These are phyloP conservation scores for Eupithecia subfuscata DNA, from an alignment of 2,888 invertebrate genomes.

Conservation along the genomic window DNA sequence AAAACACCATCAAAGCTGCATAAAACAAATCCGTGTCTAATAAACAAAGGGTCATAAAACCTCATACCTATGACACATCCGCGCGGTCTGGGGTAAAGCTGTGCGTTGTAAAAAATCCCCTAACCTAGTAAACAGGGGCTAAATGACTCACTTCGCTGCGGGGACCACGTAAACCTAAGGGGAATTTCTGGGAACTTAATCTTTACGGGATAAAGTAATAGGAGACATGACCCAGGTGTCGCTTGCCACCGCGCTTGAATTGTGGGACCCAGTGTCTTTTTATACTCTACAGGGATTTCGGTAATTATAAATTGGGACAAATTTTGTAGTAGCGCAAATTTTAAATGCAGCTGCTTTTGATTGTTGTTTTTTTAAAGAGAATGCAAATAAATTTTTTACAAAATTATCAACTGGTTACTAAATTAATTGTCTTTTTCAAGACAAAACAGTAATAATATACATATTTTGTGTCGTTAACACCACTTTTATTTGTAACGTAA, in stretches of 20 bases:
- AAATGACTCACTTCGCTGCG: slow-evolving; percentile 81
- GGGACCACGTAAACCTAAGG: slow-evolving; percentile 66
- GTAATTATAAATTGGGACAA: slow-evolving; percentile 71
- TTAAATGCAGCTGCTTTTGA: slow-evolving; percentile 35
- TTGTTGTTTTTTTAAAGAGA: background rate
- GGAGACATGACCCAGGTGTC: slow-evolving; percentile 83
- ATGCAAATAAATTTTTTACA: too few relatives aligned
- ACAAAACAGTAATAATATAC: too few relatives aligned
- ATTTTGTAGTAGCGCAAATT: slow-evolving; percentile 65
- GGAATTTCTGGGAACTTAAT: slow-evolving; percentile 79
- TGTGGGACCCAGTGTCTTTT: slow-evolving; percentile 73
- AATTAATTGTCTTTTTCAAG: too few relatives aligned
- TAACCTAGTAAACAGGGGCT: slow-evolving; percentile 83
- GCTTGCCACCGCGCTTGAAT: slow-evolving; percentile 69
- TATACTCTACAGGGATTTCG: slow-evolving; percentile 59
- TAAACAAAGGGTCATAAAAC: slow-evolving; percentile 65
- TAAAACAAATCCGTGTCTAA: slow-evolving; percentile 62
- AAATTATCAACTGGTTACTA: too few relatives aligned
- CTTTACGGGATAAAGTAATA: slow-evolving; percentile 83
- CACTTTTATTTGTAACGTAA: background rate
- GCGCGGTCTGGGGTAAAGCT: slow-evolving; percentile 67
- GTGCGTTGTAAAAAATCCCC: slow-evolving; percentile 80
- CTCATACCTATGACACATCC: slow-evolving; percentile 69
- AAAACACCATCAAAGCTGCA: slow-evolving; percentile 42
- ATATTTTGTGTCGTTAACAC: background rate